Evolutionary conservation across 2,113 vertebrate species (phyloP), one percentile per base, ranked within the genome.

Genomic region (Myrmophylax atrothorax): DNA sequence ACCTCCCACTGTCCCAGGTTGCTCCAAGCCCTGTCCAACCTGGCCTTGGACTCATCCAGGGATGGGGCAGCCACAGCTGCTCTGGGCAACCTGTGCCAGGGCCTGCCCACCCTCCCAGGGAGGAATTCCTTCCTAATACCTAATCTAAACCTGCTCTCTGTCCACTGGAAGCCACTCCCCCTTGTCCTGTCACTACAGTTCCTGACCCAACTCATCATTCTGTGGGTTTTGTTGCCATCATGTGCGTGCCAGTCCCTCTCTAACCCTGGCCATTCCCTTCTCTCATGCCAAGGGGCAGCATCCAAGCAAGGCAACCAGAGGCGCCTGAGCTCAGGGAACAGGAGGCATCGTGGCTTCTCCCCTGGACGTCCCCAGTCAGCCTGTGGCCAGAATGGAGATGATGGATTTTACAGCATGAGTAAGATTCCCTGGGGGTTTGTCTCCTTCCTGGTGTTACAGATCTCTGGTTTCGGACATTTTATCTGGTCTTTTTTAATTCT

Each of bases 351-450:
- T 40, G 96, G 78, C 6, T 95, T 98, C 84, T 98, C 98, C 53
- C 67, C 97, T 2, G 97, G 98, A 5, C 96, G 90, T 79, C 98
- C 98, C 11, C 99, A 99, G 83, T 97, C 98, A 7, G 90, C 92
- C 1, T 97, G 98, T 2, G 77, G 97, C 94, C 98, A 98, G 10
- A 98, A 98, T 6, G 96, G 97, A 40, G 98, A 98, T 0, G 94
- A 98, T 2, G 92, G 89, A 64, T 96, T 95, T 58, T 95, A 95
- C 31, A 49, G 44, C 59, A 67, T 59, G 66, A 97, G 99, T 99
- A 98, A 97, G 98, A 42, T 55, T 58, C 53, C 33, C 12, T 37
- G 37, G 5, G 66, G 3, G 13, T 91, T 84, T n/a, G 8, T 38
- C 72, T 49, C 58, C 38, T 55, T 35, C 47, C 66, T 62, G n/a